Evolutionary conservation across 2,797 vertebrate species (phyloP).

Genomic region (Cyprinella venusta): DNA sequence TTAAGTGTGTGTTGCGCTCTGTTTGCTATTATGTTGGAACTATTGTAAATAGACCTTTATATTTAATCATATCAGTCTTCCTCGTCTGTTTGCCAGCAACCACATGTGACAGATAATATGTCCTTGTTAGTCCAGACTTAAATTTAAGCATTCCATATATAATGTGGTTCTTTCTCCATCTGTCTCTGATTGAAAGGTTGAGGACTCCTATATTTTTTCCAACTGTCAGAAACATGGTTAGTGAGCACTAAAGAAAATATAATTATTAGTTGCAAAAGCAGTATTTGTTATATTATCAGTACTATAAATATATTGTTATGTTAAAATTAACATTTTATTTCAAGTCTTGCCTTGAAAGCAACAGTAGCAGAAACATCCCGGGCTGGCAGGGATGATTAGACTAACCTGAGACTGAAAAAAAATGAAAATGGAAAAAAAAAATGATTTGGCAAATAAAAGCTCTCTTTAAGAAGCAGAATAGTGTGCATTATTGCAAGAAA

Average conservation of each 20-base stretch:
- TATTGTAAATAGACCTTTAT: too few species aligned
- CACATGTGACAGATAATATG: too few species aligned
- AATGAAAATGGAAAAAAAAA: neutral
- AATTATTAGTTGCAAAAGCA: neutral
- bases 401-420: conserved; percentile 33
- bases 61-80: too few species aligned
- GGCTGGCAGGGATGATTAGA: conserved; percentile 15
- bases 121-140: neutral
- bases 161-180: neutral
- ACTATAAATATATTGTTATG: conserved; percentile 27
- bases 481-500: conserved; percentile 55
- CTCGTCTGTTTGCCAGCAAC: too few species aligned
- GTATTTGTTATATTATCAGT: neutral
- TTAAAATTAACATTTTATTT: conserved; percentile 21
- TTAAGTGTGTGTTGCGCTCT: too few species aligned
- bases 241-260: neutral
- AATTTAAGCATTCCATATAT: neutral
- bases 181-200: neutral
- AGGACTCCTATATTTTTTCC: neutral
- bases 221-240: neutral
- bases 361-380: conserved; percentile 7
- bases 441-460: conserved; percentile 54
- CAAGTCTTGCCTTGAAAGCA: conserved; percentile 29
- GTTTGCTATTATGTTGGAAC: too few species aligned
- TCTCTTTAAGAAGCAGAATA: conserved; percentile 52